A percentile compares a stretch with the other conserved stretches of the same genome.
These are phyloP conservation scores for Magallana nippona DNA, from an alignment of 2,888 invertebrate species.

Conservation along the genomic window DNA sequence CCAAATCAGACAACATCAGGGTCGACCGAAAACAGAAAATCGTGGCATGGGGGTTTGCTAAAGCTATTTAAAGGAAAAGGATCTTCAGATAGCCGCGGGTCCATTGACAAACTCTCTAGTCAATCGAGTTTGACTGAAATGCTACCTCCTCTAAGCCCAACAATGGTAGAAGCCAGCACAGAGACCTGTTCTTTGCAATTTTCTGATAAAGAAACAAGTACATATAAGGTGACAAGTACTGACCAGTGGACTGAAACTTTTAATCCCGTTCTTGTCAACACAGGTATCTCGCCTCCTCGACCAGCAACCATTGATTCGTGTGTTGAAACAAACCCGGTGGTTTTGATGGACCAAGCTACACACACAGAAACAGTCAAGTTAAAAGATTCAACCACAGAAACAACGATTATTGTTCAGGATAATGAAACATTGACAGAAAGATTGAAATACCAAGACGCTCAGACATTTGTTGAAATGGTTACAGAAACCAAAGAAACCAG, in stretches of 20 bases:
- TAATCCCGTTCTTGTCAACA: conserved; percentile 67
- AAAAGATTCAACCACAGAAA: conserved; percentile 68
- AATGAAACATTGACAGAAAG: conserved; percentile 73
- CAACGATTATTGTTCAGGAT: conserved; percentile 64
- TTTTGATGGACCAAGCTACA: conserved; percentile 70
- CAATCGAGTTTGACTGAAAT: conserved; percentile 34
- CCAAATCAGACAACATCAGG: conserved; percentile 23
- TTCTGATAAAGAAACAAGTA: conserved; percentile 69
- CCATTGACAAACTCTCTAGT: conserved; percentile 35
- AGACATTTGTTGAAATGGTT: conserved; percentile 65
- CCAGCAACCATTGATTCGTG: conserved; percentile 70
- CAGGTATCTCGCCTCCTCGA: conserved; percentile 69
- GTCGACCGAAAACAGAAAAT: conserved; percentile 45
- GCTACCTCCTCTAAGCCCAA: conserved; percentile 39
- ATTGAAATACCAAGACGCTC: conserved; percentile 64
- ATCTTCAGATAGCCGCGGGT: conserved; percentile 38
- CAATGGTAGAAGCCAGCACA: conserved; percentile 44
- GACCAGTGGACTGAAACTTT: conserved; percentile 73
- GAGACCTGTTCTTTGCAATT: conserved; percentile 60
- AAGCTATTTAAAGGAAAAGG: conserved; percentile 50
- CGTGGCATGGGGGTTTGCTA: conserved; percentile 51
- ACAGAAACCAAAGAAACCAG: conserved; percentile 65
- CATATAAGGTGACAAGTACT: conserved; percentile 52
- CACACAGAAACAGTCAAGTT: conserved; percentile 66
- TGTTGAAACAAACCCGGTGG: conserved; percentile 66